These are phyloP conservation scores for Apaloderma vittatum DNA, from an alignment of 2,113 vertebrate species.

Conservation along the genomic window DNA sequence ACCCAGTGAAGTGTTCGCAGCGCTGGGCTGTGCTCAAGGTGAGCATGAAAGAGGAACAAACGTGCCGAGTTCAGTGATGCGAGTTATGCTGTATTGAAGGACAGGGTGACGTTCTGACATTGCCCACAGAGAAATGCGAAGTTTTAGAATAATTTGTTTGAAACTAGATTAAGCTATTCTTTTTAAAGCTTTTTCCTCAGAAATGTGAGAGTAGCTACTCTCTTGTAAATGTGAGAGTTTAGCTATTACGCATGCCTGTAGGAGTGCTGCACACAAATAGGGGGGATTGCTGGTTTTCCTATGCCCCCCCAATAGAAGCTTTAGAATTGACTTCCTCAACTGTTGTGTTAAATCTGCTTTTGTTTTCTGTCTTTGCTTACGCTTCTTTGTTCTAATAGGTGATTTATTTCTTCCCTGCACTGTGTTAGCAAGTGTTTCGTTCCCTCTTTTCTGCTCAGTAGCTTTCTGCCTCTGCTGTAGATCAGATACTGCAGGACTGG, in stretches of 20 bases:
- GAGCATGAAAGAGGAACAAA: not conserved
- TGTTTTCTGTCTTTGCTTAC: not conserved
- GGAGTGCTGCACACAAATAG: fast-evolving
- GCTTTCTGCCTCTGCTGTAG: not conserved
- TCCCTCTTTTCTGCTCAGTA: fast-evolving
- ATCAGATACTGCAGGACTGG: fast-evolving
- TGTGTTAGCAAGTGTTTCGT: not conserved
- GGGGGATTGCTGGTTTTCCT: not conserved
- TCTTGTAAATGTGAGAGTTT: not conserved
- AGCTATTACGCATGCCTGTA: fast-evolving
- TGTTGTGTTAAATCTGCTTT: not conserved
- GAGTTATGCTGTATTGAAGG: not conserved
- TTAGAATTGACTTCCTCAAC: not conserved
- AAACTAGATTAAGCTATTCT: not conserved
- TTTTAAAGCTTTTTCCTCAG: not conserved
- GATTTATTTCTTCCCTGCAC: not conserved
- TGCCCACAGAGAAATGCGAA: not conserved
- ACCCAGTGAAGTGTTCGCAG: not conserved
- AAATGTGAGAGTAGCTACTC: not conserved
- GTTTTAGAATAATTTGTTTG: not conserved
- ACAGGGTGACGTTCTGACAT: not conserved
- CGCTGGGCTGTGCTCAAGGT: not conserved
- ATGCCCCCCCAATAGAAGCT: not conserved
- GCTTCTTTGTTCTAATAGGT: not conserved
- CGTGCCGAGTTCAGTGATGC: not conserved